Base-by-base conservation (phyloP, 2,888 invertebrate species). In the Aleiodes alternator region DNA sequence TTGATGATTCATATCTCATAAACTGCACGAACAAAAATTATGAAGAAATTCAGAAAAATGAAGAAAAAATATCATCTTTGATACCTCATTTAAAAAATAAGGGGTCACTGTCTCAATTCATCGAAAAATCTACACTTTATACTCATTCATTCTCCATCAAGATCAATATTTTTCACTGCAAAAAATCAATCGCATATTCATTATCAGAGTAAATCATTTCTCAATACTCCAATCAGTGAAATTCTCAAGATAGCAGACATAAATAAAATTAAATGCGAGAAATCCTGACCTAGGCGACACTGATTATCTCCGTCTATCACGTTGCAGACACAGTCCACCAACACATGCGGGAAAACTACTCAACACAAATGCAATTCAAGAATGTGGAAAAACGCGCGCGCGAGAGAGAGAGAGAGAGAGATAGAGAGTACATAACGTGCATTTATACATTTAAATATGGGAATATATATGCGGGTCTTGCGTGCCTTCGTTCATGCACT, bases 401-500 rank as follows among this genome's bases (percentile, higher is more conserved):
- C 0, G 16, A 23, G 7, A 55, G 4, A 70, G 14, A 8, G 48
- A 34, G 16, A 16, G 23, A 11, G 7, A 8, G 16, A 23, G 7
- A 55, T 0, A 70, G 14, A 8, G 48, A 34, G 16, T 50, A 14
- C 38, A 29, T 55, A 71, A 66, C 48, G 56, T 64, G 72, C 56
- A 75, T 43, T 66, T 43, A 55, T 66, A 34, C 48, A 50, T 53
- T 72, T 73, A 72, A 73, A 73, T 71, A 69, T 69, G 71, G 71
- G 43, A 74, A 69, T 72, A 66, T 57, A 68, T 76, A 69, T 77
- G 79, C 76, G 78, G 66, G 78, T 78, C 31, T 82, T 80, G 82
- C 83, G 81, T 83, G 82, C 79, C 23, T 23, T 79, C 77, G 82
- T 78, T 6, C 34, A 71, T 72, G 78, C 71, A 73, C 11, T 43